Evolutionary conservation across 23 tunicate species (phyloP).

Genomic region (Pegea sp.): DNA sequence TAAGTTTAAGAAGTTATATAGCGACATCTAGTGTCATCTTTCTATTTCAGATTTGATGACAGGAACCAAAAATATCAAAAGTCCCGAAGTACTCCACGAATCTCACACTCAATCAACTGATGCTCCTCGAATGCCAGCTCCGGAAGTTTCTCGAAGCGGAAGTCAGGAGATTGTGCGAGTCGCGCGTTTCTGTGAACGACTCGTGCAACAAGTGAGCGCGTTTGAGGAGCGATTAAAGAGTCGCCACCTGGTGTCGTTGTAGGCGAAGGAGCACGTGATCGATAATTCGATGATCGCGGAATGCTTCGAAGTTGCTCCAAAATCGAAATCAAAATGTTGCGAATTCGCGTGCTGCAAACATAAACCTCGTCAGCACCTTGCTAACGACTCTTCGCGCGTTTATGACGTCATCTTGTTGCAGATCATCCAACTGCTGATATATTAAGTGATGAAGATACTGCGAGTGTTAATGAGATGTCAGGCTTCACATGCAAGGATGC

Average conservation of each 20-base stretch:
- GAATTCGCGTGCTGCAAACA: conserved; percentile 19
- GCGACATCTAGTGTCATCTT: not conserved
- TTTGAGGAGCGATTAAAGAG: not conserved
- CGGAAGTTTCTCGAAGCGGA: conserved; percentile 11
- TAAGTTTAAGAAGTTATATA: not conserved
- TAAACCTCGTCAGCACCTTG: conserved; percentile 3
- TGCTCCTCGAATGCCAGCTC: conserved; percentile 53
- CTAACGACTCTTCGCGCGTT: conserved; percentile 6
- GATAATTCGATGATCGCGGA: conserved; percentile 69
- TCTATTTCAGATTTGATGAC: conserved; percentile 9
- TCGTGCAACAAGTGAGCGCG: conserved; percentile 46
- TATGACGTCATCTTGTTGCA: not conserved
- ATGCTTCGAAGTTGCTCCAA: conserved; percentile 39
- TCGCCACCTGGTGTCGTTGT: not conserved
- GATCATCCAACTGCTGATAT: conserved; percentile 42
- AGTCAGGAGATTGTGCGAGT: conserved; percentile 31
- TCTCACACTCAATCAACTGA: conserved; percentile 72
- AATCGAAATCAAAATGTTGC: conserved; percentile 11
- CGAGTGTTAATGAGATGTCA: conserved; percentile 50
- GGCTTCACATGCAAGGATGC: conserved; percentile 5
- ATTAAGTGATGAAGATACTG: conserved; percentile 66
- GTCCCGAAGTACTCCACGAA: conserved; percentile 49
- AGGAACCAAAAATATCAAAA: conserved; percentile 25
- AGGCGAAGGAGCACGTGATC: conserved; percentile 26
- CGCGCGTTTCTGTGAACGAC: conserved; percentile 50